A percentile compares a stretch with the other conserved stretches of the same genome.
phyloP scores from a whole-genome alignment of 2,113 vertebrate genomes.

The Sylvietta virens region DNA sequence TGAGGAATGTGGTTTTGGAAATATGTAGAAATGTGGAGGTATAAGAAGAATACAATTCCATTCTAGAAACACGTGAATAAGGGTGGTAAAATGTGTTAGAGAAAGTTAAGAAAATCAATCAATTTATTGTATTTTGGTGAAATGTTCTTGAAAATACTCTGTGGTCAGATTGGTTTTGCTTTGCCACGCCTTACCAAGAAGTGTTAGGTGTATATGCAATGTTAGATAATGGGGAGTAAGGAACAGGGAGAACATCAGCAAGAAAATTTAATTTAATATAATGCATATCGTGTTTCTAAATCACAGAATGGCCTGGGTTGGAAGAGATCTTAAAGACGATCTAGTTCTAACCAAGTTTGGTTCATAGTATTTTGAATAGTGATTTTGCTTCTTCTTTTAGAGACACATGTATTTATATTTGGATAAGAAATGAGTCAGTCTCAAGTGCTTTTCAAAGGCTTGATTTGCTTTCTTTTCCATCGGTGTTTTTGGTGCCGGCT shows the following conservation, averaged over 20 bases:
- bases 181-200: background rate
- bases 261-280: background rate
- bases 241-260: background rate
- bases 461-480: background rate
- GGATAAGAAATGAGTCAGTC: background rate
- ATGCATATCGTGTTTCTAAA: background rate
- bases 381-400: background rate
- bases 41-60: background rate
- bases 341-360: background rate
- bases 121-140: background rate
- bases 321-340: background rate
- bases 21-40: background rate
- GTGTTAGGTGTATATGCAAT: background rate
- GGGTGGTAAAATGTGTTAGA: background rate
- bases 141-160: background rate
- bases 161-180: background rate
- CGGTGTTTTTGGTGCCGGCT: background rate
- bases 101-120: background rate
- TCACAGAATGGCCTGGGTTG: background rate
- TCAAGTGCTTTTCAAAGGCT: background rate
- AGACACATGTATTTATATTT: background rate
- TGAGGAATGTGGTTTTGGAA: background rate
- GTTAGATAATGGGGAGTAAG: background rate
- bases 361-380: background rate
- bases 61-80: background rate